These are phyloP conservation scores for Corvus hawaiiensis DNA, from an alignment of 2,113 vertebrate genomes.

Conservation along the genomic window DNA sequence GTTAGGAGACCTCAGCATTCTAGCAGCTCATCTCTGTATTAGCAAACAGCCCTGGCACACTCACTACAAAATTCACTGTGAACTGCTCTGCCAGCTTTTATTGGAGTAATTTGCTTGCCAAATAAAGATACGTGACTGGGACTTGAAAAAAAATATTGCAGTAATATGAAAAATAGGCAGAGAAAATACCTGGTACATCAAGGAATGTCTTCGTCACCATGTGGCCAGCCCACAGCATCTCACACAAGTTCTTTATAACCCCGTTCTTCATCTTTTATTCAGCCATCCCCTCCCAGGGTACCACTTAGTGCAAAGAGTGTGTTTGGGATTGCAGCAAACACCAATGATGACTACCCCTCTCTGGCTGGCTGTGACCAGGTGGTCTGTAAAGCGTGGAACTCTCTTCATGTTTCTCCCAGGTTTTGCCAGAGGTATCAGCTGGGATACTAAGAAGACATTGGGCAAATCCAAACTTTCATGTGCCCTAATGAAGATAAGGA, in stretches of 20 bases:
- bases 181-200: not conserved
- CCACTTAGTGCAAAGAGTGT: not conserved
- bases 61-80: not conserved
- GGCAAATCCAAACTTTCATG: not conserved
- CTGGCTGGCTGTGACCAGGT: not conserved
- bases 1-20: not conserved
- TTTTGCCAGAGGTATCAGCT: not conserved
- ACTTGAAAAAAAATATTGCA: not conserved
- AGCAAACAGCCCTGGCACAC: not conserved
- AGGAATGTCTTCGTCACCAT: not conserved
- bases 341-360: accelerated
- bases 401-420: not conserved
- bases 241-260: not conserved
- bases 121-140: not conserved
- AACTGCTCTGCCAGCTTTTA: not conserved
- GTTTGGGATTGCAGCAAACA: not conserved
- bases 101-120: not conserved
- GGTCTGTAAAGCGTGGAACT: accelerated
- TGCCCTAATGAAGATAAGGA: not conserved
- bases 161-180: not conserved
- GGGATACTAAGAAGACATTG: not conserved
- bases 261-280: not conserved
- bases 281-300: not conserved
- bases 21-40: not conserved
- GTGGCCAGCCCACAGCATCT: not conserved